Evolutionary conservation across 2,113 vertebrate species (phyloP), one percentile per base, ranked within the genome.

Genomic region (Otus sunia): DNA sequence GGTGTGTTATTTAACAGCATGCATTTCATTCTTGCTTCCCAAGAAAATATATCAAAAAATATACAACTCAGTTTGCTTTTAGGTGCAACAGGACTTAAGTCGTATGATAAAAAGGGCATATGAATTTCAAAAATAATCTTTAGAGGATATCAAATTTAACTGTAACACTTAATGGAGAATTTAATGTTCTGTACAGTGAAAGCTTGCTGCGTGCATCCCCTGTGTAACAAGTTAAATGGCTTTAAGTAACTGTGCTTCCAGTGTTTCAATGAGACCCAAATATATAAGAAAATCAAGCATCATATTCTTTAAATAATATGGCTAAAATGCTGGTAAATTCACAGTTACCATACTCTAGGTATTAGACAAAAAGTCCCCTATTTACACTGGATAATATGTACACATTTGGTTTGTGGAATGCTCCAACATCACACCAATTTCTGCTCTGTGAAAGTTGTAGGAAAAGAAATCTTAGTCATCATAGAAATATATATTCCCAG

Each of bases 401-500:
- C 97, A 98, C 77, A 94, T 97, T 97, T 97, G 96, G 91, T 97
- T 97, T 96, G 90, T 78, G 96, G 86, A 95, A 85, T 93, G 41
- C 77, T 52, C 71, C 87, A 95, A 90, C 45, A 80, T 39, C 53
- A 15, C 56, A 66, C 52, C 75, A 36, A 52, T 68, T 93, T 86
- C 63, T 89, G 85, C 88, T 90, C 59, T 43, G 77, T 58, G 47
- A 88, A 88, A 75, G 56, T 5, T 91, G 82, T 53, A 89, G 37
- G 79, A 92, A 90, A 93, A 95, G 94, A 75, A 68, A 14, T 69
- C 45, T 72, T 86, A 88, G 88, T 88, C 78, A 50, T 84, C 58
- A 72, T 52, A 96, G 92, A 96, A 94, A 96, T 66, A 87, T 67
- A 68, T 69, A 86, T 88, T 63, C 60, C 89, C 63, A 86, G 69